These are phyloP conservation scores for Lasioglossum figueresi DNA, from an alignment of 2,888 invertebrate species.

Conservation along the genomic window DNA sequence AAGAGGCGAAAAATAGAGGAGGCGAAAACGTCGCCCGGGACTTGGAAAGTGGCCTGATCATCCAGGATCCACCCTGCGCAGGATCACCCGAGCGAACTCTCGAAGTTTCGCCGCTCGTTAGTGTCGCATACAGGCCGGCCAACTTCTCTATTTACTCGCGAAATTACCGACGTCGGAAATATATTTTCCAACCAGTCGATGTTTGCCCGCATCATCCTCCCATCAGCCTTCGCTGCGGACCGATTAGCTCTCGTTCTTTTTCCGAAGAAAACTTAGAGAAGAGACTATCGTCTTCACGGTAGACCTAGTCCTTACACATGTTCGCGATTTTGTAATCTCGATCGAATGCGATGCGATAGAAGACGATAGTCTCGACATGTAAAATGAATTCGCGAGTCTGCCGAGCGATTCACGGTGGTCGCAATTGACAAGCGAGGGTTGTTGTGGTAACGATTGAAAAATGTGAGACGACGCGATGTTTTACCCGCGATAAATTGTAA, in stretches of 20 bases:
- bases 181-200: conserved; percentile 32
- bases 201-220: conserved; percentile 25
- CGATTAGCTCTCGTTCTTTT: not conserved
- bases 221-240: not conserved
- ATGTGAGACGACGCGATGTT: no score
- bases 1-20: conserved; percentile 5
- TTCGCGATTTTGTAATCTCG: no score
- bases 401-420: no score
- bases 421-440: no score
- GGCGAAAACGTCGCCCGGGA: conserved; percentile 1
- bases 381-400: no score
- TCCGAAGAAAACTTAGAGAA: not conserved
- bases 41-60: conserved; percentile 57
- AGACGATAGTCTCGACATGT: no score
- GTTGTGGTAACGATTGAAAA: no score
- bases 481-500: no score
- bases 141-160: conserved; percentile 70
- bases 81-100: conserved; percentile 67
- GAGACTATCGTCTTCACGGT: not conserved
- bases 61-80: conserved; percentile 41
- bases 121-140: conserved; percentile 67
- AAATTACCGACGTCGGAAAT: conserved; percentile 58
- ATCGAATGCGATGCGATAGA: no score
- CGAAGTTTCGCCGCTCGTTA: conserved; percentile 74
- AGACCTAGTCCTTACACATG: not conserved